A percentile compares a stretch with the other conserved stretches of the same genome.
These are phyloP conservation scores for Zygothrica quintamaculata DNA, from an alignment of 2,888 invertebrate genomes.

Conservation along the genomic window DNA sequence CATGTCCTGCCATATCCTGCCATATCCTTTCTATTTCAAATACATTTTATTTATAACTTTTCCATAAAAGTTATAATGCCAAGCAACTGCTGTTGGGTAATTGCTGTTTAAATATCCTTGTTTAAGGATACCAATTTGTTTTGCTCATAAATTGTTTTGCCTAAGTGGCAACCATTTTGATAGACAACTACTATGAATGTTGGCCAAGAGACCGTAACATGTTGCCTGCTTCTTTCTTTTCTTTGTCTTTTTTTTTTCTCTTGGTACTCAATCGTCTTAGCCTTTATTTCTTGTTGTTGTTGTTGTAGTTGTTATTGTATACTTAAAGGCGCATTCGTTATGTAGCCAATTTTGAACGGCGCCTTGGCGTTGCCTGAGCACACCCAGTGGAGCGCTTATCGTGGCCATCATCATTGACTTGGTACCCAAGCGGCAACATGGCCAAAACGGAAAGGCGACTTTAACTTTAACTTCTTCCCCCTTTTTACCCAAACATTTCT, in stretches of 20 bases:
- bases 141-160: constrained; percentile 23
- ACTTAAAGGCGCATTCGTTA: constrained; percentile 36
- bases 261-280: constrained; percentile 19
- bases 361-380: constrained; percentile 54
- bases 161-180: constrained; percentile 22
- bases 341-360: constrained; percentile 47
- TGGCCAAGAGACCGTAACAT: constrained; percentile 29
- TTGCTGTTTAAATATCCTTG: no score
- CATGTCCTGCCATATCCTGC: no score
- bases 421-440: constrained; percentile 51
- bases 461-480: constrained; percentile 1
- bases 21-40: no score
- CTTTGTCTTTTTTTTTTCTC: neutral
- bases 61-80: neutral
- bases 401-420: constrained; percentile 71
- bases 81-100: no score
- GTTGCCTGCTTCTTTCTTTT: neutral
- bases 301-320: no score
- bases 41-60: neutral
- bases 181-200: constrained; percentile 46
- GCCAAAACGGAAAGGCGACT: neutral
- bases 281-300: no score
- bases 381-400: constrained; percentile 75
- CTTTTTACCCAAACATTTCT: no score
- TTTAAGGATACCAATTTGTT: constrained; percentile 19